Base-by-base conservation (phyloP, 1,140 invertebrate genomes). In the Streblospio benedicti region DNA sequence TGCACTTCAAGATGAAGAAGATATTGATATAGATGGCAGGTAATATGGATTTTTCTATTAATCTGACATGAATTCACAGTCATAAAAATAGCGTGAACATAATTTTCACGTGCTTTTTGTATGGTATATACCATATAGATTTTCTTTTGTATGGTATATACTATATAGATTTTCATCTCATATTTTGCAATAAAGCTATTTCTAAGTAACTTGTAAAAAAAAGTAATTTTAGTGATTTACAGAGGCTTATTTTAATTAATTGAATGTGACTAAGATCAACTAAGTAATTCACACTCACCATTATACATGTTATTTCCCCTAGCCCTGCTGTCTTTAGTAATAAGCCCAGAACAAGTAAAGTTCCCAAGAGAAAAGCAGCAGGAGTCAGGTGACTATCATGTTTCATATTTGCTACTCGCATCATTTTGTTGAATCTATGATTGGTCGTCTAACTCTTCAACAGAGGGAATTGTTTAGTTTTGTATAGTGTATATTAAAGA, bases 1-100 rank as follows among this genome's bases (percentile, higher is more conserved):
- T 66, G 87, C 87, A 12, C 76, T 89, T 58, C 79, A 76, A 64
- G 85, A 84, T 43, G 86, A 87, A 63, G 85, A 84, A 6, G 86
- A 87, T 63, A 84, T 89, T 52, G 85, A 88, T 65, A 83, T 87
- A 9, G 84, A 86, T 49, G 25, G 25, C 12, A 18, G 45, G 25
- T 14, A 14, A 14, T 12, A 14, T 49, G 45, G 45, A 9, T 9
- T 38, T 38, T n/a, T 9, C 9, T 38, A 38, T 38, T 9, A 38
- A 9, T n/a, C n/a, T n/a, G n/a, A 38, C 35, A 9, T 38, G 9
- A n/a, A 38, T 38, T 38, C 35, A 9, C n/a, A n/a, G 9, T 38
- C n/a, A 38, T 9, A 38, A n/a, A n/a, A n/a, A n/a, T 9, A 38
- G n/a, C n/a, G 35, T 38, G 9, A 38, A 38, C 35, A 38, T 38